These are phyloP conservation scores for Carassius auratus DNA, from an alignment of 2,113 vertebrate genomes.

Conservation along the genomic window DNA sequence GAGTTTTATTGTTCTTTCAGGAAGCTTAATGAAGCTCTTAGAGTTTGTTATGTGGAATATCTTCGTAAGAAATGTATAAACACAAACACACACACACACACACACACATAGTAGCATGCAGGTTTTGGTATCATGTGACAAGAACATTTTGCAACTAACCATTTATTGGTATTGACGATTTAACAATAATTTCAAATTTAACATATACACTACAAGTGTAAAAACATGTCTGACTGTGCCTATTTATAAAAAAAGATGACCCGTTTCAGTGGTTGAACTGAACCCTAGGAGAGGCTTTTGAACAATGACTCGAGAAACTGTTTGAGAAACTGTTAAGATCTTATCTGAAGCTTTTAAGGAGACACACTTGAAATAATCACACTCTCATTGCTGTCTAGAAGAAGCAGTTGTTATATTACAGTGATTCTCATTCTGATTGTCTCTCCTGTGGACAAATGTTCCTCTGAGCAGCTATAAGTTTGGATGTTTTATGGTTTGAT, in stretches of 20 bases:
- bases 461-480: constrained; percentile 20
- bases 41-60: not conserved
- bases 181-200: not conserved
- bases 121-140: no score
- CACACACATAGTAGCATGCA: no score
- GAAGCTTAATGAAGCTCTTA: not conserved
- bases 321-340: not conserved
- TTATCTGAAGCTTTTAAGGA: not conserved
- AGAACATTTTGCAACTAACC: no score
- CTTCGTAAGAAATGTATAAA: no score
- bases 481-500: constrained; percentile 13
- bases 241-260: not conserved
- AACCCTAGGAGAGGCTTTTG: not conserved
- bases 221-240: no score
- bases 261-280: not conserved
- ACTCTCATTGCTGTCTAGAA: not conserved
- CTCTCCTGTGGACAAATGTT: not conserved
- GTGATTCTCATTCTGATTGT: not conserved
- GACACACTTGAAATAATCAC: not conserved
- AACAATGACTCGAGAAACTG: no score
- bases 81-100: no score
- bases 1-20: not conserved
- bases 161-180: not conserved
- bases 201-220: not conserved
- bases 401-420: not conserved